Base-by-base conservation (phyloP, 2,888 invertebrate species). In the Apotomis capreana region DNA sequence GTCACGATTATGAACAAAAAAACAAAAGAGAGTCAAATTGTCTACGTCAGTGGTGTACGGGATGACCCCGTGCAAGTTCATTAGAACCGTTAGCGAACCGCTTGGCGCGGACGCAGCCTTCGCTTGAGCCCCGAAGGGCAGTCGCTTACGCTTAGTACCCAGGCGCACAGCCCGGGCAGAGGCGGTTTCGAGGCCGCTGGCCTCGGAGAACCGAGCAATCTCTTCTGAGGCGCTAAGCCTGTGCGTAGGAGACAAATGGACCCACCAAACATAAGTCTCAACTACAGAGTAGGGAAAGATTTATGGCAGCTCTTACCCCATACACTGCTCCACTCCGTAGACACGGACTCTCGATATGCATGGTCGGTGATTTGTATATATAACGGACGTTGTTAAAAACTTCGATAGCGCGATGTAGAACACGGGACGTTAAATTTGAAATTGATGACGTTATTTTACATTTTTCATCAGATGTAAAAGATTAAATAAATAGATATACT, bases 261-360 rank as follows among this genome's bases (percentile, higher is more conserved):
- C 26, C 26, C 70, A 37, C 26, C 26, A 26, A 26, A 26, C 26
- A 26, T 26, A 26, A 36, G 64, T 70, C 64, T 70, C 70, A 26
- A 26, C 64, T 13, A 44, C 63, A 49, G 26, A 26, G 1, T 26
- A 26, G 26, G 26, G 26, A 26, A 26, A 26, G 26, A 26, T 26
- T 26, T 26, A 26, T 26, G 26, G 26, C 26, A 26, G 26, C 26
- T 26, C 26, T 26, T 26, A 26, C 26, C 26, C 70, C 58, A 49
- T 59, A 44, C 51, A 70, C 70, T 65, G 70, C 60, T 60, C 5
- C 9, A 65, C 70, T 70, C 36, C 6, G 54, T 65, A 70, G 70
- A 70, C 37, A 70, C 70, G 65, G 70, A 70, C 70, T 49, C 70
- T 64, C 49, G 9, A 4, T 12, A n/a, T 10, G 0, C 2, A 37